A percentile compares a stretch with the other conserved stretches of the same genome.
Evolutionary conservation across 1,140 invertebrate species (phyloP).

Genomic region (Homalodisca vitripennis): DNA sequence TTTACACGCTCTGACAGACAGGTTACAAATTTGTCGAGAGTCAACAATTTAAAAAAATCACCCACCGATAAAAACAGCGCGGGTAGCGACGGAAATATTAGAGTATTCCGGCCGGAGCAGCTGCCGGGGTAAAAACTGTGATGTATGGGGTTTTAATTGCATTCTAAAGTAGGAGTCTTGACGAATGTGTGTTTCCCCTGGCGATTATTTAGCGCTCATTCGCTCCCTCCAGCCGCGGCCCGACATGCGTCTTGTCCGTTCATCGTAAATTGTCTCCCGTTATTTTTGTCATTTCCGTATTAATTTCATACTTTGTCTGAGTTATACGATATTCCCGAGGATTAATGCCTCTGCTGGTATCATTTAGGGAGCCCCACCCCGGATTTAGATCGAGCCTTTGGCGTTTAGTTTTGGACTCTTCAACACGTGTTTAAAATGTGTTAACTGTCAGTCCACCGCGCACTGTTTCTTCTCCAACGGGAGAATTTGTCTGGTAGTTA

Average conservation of each 20-base stretch:
- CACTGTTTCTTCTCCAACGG: too few relatives aligned
- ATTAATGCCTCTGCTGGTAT: constrained; percentile 10
- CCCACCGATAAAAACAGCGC: not conserved
- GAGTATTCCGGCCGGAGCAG: not conserved
- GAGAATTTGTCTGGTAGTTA: too few relatives aligned
- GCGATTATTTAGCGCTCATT: constrained; percentile 18
- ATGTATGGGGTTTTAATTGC: constrained; percentile 23
- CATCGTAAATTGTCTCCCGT: constrained; percentile 17
- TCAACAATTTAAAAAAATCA: not conserved
- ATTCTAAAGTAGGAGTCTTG: constrained; percentile 22
- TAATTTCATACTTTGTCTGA: constrained; percentile 26
- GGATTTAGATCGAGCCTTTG: too few relatives aligned
- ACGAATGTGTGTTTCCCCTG: constrained; percentile 15
- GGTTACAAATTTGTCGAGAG: constrained; percentile 19
- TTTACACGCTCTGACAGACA: constrained; percentile 13
- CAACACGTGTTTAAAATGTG: too few relatives aligned
- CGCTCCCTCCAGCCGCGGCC: not conserved
- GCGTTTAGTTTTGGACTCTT: too few relatives aligned
- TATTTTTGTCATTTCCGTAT: constrained; percentile 25
- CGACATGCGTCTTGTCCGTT: constrained; percentile 14
- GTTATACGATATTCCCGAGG: constrained; percentile 12
- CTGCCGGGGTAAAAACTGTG: constrained; percentile 18
- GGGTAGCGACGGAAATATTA: constrained; percentile 11
- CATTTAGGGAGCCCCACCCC: not conserved
- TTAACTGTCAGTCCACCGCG: too few relatives aligned